Evolutionary conservation across 1,140 invertebrate species (phyloP).

Genomic region (Drosophila orosa): DNA sequence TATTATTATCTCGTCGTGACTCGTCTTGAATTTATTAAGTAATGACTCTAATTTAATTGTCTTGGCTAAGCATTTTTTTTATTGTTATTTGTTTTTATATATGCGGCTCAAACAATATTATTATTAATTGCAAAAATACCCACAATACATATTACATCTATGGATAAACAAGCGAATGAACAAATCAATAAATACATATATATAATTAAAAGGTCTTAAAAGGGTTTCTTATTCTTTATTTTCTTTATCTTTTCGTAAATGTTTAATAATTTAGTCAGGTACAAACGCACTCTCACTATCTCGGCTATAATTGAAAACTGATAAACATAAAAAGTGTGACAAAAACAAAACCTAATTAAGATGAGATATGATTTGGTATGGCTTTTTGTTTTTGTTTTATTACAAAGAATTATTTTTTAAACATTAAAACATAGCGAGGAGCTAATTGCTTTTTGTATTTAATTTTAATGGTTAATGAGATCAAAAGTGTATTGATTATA

Average conservation of each 20-base stretch:
- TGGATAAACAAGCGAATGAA: constrained; percentile 21
- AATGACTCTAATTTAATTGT: constrained; percentile 43
- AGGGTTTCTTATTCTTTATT: not conserved
- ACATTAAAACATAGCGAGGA: too few relatives aligned
- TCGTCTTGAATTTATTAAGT: constrained; percentile 34
- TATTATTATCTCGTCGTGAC: constrained; percentile 6
- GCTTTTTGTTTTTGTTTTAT: not conserved
- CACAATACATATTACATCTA: constrained; percentile 39
- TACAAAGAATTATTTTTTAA: too few relatives aligned
- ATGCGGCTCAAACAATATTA: constrained; percentile 70
- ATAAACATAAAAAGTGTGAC: constrained; percentile 6
- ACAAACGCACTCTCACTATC: not conserved
- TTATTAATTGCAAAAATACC: constrained; percentile 44
- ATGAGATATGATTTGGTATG: not conserved
- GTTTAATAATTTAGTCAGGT: not conserved
- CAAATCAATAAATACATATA: constrained; percentile 39
- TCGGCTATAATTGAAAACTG: not conserved
- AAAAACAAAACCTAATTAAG: not conserved
- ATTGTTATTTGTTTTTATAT: constrained; percentile 81
- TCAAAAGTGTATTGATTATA: too few relatives aligned
- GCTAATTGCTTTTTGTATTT: too few relatives aligned
- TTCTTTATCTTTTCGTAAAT: not conserved
- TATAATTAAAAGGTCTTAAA: not conserved
- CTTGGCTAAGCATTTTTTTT: constrained; percentile 63
- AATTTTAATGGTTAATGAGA: too few relatives aligned